A percentile compares a stretch with the other conserved stretches of the same genome.
Conservation (phyloP, 37 sponge, comb jelly and placozoan species). For the Aphrocallistes beatrix region DNA sequence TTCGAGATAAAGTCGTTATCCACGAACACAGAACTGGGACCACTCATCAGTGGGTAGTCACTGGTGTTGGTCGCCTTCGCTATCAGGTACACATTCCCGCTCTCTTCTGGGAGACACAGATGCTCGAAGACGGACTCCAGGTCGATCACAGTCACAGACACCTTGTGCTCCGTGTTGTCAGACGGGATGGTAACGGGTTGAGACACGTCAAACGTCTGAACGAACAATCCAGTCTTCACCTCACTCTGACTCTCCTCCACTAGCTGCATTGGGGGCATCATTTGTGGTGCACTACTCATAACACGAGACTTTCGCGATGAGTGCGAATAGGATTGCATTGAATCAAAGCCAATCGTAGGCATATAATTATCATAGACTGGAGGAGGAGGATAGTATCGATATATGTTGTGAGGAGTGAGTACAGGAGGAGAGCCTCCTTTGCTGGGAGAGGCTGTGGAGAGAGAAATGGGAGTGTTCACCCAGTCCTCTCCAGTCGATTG, state of each 20-base stretch:
- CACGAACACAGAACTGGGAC: conserved; percentile 22
- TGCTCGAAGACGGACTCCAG: conserved; percentile 19
- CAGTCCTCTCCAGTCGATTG: conserved; percentile 49
- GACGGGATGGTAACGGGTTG: conserved; percentile 22
- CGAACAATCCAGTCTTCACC: neutral
- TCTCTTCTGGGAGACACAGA: conserved; percentile 19
- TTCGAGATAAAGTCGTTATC: conserved; percentile 28
- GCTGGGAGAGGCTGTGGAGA: conserved; percentile 42
- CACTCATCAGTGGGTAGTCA: conserved; percentile 18
- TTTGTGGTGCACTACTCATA: no score
- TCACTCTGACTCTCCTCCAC: neutral
- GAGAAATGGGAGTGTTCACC: conserved; percentile 28
- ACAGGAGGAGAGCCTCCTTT: conserved; percentile 28
- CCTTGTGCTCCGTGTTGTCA: conserved; percentile 27
- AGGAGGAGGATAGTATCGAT: neutral
- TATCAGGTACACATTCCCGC: conserved; percentile 1
- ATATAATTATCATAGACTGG: no score
- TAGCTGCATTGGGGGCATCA: neutral
- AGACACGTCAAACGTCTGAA: conserved; percentile 4
- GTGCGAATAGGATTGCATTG: no score
- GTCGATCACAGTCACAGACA: neutral
- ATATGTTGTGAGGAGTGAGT: neutral
- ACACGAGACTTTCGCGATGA: no score
- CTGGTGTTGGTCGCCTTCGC: conserved; percentile 22
- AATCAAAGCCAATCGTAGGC: no score